phyloP scores from a whole-genome alignment of 2,113 vertebrate species.

The Poicephalus meyeri region DNA sequence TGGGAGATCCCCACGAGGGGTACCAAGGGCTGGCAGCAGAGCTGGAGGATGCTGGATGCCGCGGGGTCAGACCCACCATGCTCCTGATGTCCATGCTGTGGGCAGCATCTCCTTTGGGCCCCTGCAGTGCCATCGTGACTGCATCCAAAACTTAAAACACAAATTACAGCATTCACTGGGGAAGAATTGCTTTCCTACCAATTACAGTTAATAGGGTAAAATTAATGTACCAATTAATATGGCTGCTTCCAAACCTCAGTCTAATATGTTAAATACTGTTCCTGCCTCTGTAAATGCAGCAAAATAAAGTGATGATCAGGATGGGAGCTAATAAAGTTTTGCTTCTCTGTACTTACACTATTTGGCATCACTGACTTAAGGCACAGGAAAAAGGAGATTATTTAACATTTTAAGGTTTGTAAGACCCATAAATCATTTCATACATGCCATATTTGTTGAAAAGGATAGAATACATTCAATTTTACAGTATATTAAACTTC shows the following conservation, averaged over 20 bases:
- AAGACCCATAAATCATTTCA: slow-evolving; percentile 79
- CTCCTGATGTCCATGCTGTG: fast-evolving
- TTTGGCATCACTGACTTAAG: slow-evolving; percentile 73
- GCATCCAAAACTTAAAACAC: slow-evolving; percentile 69
- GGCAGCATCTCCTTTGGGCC: background rate
- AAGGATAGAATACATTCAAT: slow-evolving; percentile 84
- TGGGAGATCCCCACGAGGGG: fast-evolving
- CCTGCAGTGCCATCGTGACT: background rate
- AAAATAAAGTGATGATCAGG: slow-evolving; percentile 29
- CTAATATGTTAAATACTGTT: slow-evolving; percentile 25
- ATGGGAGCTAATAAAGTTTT: slow-evolving; percentile 72
- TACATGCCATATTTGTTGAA: slow-evolving; percentile 78
- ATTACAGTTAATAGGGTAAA: slow-evolving; percentile 77
- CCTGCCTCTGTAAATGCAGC: background rate
- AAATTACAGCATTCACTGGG: slow-evolving; percentile 62
- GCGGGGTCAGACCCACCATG: fast-evolving
- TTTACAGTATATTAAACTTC: slow-evolving; percentile 86
- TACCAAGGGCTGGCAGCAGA: fast-evolving
- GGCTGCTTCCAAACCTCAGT: slow-evolving; percentile 55
- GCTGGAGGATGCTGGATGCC: fast-evolving
- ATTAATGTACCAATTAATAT: slow-evolving; percentile 82
- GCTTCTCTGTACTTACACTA: slow-evolving; percentile 72
- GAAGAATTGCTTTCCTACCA: slow-evolving; percentile 70
- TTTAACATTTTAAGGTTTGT: slow-evolving; percentile 83
- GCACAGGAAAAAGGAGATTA: slow-evolving; percentile 72